phyloP scores from a whole-genome alignment of 2,888 invertebrate species.

The Arctia plantaginis region DNA sequence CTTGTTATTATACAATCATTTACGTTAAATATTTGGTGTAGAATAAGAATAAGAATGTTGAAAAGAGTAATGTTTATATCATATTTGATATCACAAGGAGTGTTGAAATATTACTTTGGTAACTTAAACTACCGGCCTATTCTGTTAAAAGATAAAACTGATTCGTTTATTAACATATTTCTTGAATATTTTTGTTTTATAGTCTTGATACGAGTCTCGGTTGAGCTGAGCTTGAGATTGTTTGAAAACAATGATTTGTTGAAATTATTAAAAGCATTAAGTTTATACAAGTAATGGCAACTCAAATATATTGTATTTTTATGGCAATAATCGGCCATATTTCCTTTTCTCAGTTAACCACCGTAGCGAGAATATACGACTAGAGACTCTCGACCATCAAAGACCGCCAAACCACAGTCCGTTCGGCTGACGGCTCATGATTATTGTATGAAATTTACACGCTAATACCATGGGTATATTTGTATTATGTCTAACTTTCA shows the following conservation, averaged over 20 bases:
- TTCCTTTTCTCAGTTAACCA: no score
- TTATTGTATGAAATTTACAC: no score
- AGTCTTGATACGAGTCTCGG: neutral
- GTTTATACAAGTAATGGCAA: no score
- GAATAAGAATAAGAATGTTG: neutral
- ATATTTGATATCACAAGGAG: neutral
- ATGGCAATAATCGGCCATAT: no score
- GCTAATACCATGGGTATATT: neutral
- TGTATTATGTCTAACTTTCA: neutral
- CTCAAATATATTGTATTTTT: no score
- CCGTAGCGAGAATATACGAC: no score
- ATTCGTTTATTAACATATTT: neutral
- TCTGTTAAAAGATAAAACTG: neutral
- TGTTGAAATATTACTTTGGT: neutral
- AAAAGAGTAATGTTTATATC: neutral
- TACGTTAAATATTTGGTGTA: neutral
- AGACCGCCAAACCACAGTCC: no score
- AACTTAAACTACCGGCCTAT: no score
- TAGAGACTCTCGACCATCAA: no score
- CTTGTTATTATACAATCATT: neutral
- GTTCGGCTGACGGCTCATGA: no score
- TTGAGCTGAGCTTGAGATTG: neutral
- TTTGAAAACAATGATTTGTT: no score
- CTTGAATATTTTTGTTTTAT: neutral
- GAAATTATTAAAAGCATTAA: no score